Base-by-base conservation (phyloP, 2,797 vertebrate species). In the Brotula barbata region DNA sequence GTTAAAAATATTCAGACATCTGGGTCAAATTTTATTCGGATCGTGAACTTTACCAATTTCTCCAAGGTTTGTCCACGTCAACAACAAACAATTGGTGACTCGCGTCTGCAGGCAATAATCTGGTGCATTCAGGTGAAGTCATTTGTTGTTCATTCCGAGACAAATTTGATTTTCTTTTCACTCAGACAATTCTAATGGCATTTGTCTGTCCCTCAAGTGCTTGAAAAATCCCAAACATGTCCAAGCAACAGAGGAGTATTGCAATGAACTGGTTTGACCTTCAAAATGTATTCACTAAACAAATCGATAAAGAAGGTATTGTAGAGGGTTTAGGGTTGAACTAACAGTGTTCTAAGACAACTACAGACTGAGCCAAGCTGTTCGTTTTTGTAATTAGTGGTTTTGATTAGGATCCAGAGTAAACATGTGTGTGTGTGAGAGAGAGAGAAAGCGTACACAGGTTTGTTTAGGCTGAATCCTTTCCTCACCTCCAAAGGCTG, bases 291-390 rank as follows among this genome's bases (percentile, higher is more conserved):
- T 64, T 56, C 31, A 69, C 36, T 63, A 78, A 75, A 75, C 65
- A 84, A 74, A 75, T 64, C 58, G 48, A 81, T 59, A 80, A 77
- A 78, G 75, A 71, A 73, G 85, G 81, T 80, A 82, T 82, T 87
- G 73, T 77, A 61, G 44, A 82, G 53, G 37, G 51, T 42, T 81
- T 82, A 69, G 69, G 80, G 71, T 83, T 77, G 70, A 75, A 78
- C 74, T 79, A 85, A 63, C 61, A 52, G 49, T 62, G 58, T 77
- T 74, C 41, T 75, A 63, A 84, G 75, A 74, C 53, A 62, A 43
- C 65, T 59, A 73, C 68, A 74, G 69, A 81, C 68, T 77, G 55
- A 85, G 76, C 74, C 44, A 78, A 80, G 75, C 68, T 78, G 68
- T 60, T 83, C 45, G 83, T 84, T 85, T 81, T 11, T 69, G 76